Percentiles rank a stretch among this genome's conserved stretches.
Evolutionary conservation across 2,113 vertebrate species (phyloP).

Genomic region (Terrapene triunguis): DNA sequence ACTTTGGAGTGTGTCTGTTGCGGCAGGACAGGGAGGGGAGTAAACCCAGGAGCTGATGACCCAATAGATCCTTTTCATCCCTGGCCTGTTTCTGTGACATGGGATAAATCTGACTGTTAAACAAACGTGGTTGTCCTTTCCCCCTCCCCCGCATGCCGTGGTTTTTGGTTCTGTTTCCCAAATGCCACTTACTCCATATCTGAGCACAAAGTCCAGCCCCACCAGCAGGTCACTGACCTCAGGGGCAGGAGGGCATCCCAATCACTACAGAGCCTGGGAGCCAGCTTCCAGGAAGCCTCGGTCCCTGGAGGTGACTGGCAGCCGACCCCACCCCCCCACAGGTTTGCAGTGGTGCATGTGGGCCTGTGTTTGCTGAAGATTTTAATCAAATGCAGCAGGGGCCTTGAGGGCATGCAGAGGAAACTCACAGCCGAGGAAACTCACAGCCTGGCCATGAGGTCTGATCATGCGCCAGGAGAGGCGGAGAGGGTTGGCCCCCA

Average conservation of each 20-base stretch:
- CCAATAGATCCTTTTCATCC: neutral
- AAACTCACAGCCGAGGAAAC: neutral
- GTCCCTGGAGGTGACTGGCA: neutral
- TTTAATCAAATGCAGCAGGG: neutral
- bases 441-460: neutral
- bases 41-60: neutral
- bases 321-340: neutral
- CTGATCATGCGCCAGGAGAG: neutral
- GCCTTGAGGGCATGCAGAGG: neutral
- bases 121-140: neutral
- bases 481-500: no score
- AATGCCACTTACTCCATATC: neutral
- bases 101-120: neutral
- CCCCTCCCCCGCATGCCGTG: neutral
- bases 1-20: neutral
- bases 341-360: neutral
- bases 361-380: neutral
- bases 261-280: neutral
- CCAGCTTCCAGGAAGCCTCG: neutral
- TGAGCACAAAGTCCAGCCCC: neutral
- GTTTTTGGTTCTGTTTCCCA: neutral
- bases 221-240: neutral
- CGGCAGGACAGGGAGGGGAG: neutral
- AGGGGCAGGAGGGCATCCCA: neutral
- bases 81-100: neutral